These are phyloP conservation scores for Gasterosteus aculeatus DNA, from an alignment of 2,113 vertebrate genomes.

Conservation along the genomic window DNA sequence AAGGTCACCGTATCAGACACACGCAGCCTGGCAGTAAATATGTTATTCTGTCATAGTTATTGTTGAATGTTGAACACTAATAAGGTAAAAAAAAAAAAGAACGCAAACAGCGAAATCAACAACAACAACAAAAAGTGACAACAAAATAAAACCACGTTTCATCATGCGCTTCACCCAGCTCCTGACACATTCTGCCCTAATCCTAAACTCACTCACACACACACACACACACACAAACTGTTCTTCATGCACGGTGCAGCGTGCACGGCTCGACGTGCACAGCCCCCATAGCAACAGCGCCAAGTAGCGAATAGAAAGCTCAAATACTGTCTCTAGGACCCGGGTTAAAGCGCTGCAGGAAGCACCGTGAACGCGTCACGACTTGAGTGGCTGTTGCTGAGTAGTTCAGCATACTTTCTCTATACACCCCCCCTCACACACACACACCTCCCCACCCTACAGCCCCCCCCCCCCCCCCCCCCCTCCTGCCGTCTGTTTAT, in stretches of 20 bases:
- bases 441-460: not conserved
- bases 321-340: conserved; percentile 85
- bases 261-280: conserved; percentile 71
- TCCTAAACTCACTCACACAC: conserved; percentile 65
- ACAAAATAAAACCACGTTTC: conserved; percentile 39
- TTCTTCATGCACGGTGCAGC: conserved; percentile 71
- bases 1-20: conserved; percentile 44
- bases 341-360: conserved; percentile 83
- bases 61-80: conserved; percentile 1
- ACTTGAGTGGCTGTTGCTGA: conserved; percentile 85
- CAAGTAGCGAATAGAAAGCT: conserved; percentile 86
- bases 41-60: not conserved
- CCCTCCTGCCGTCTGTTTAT: conserved; percentile 7
- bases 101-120: conserved; percentile 10
- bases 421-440: not conserved
- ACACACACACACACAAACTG: conserved; percentile 33
- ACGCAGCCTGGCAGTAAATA: not conserved
- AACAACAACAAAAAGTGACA: conserved; percentile 27
- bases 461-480: conserved; percentile 21
- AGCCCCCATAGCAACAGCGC: conserved; percentile 86
- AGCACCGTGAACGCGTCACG: conserved; percentile 81
- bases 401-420: conserved; percentile 79
- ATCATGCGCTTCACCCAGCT: conserved; percentile 49
- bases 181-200: conserved; percentile 67
- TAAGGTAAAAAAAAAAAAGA: conserved; percentile 50